phyloP scores from a whole-genome alignment of 2,113 vertebrate genomes.

The Oncorhynchus keta region DNA sequence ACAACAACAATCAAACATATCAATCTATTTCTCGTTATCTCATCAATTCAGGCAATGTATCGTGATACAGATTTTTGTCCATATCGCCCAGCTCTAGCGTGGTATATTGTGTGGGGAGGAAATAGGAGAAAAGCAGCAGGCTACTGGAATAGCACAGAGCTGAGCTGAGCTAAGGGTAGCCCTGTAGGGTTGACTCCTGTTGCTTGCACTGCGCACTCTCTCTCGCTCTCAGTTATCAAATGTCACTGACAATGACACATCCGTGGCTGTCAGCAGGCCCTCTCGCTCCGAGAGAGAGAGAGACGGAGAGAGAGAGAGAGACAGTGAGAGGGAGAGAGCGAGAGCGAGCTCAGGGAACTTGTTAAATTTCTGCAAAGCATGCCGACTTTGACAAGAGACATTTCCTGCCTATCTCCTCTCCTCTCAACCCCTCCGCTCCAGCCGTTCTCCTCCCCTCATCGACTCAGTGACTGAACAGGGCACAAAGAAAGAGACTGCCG shows the following conservation, averaged over 20 bases:
- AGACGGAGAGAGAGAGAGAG: constrained; percentile 36
- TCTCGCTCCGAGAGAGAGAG: constrained; percentile 47
- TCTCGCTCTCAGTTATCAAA: too few relatives aligned
- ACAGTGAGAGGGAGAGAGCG: too few relatives aligned
- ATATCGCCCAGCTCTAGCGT: neutral
- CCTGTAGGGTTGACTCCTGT: constrained; percentile 35
- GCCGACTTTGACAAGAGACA: constrained; percentile 71
- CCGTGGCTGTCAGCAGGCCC: constrained; percentile 56
- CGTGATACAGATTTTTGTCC: too few relatives aligned
- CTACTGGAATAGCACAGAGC: constrained; percentile 7
- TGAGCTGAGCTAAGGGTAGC: constrained; percentile 20
- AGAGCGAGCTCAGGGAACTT: constrained; percentile 60
- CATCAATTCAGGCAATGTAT: neutral
- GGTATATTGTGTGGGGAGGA: neutral
- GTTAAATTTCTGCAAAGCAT: constrained; percentile 71
- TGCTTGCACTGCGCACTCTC: neutral
- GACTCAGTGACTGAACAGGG: constrained; percentile 52
- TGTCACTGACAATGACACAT: constrained; percentile 62
- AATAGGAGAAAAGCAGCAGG: neutral
- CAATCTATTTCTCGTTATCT: too few relatives aligned
- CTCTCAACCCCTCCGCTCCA: constrained; percentile 40
- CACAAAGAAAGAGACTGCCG: constrained; percentile 28
- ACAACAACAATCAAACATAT: too few relatives aligned
- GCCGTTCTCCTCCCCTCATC: constrained; percentile 60
- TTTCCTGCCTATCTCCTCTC: constrained; percentile 55